A percentile compares a stretch with the other conserved stretches of the same genome.
Evolutionary conservation across 2,888 invertebrate genomes (phyloP).

Genomic region (Eilema griseolum): DNA sequence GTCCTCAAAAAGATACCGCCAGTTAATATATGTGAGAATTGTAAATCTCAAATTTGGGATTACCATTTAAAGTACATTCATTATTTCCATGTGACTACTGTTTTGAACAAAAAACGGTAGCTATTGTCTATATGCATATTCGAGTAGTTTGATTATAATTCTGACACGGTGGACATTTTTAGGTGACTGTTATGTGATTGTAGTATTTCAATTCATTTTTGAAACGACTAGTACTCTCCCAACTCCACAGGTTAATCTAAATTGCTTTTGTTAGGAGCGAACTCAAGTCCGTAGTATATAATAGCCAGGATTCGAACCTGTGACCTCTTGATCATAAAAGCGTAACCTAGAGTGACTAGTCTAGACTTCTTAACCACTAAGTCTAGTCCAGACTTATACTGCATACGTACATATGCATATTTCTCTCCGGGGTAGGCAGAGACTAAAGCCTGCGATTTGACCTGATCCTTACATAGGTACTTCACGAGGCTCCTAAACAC

Average conservation of each 20-base stretch:
- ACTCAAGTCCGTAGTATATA: not conserved
- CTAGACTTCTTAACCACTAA: no score
- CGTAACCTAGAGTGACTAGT: no score
- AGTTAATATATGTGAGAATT: slow-evolving; percentile 71
- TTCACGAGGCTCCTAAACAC: no score
- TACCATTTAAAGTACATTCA: slow-evolving; percentile 65
- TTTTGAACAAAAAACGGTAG: slow-evolving; percentile 61
- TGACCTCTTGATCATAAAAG: no score
- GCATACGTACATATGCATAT: no score
- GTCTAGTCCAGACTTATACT: no score
- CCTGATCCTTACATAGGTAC: no score
- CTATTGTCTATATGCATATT: slow-evolving; percentile 56
- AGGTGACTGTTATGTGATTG: not conserved
- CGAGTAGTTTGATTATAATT: slow-evolving; percentile 52
- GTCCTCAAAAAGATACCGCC: slow-evolving; percentile 61
- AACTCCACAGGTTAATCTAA: not conserved
- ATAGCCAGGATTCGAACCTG: no score
- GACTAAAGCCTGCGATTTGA: no score
- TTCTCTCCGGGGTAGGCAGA: no score
- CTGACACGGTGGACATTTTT: slow-evolving; percentile 32
- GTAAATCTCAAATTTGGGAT: slow-evolving; percentile 58
- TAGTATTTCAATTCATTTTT: no score
- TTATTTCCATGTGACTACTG: slow-evolving; percentile 68
- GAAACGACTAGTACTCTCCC: no score
- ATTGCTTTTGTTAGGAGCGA: not conserved